phyloP scores from a whole-genome alignment of 2,113 vertebrate genomes.

The Glaucidium brasilianum region DNA sequence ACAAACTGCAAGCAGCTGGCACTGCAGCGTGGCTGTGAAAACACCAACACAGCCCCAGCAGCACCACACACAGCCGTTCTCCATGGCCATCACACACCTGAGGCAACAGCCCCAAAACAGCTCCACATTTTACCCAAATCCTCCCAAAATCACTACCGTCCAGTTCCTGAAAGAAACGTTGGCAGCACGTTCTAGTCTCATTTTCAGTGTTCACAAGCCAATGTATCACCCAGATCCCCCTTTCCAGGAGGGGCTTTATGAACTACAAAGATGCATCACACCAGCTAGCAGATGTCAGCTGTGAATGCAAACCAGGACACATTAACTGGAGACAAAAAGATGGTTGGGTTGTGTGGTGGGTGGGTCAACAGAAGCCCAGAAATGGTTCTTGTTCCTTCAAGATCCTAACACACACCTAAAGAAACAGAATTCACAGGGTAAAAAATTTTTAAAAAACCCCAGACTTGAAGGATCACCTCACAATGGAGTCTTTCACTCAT shows the following conservation, averaged over 20 bases:
- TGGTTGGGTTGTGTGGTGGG: not conserved
- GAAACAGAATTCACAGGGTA: not conserved
- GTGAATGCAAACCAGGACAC: too few relatives aligned
- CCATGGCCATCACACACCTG: rapidly evolving
- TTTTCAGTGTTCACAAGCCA: too few relatives aligned
- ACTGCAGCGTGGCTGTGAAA: too few relatives aligned
- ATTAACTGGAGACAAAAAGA: not conserved
- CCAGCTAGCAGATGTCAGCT: not conserved
- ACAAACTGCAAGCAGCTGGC: not conserved
- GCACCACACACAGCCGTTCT: not conserved
- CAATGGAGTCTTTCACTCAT: not conserved
- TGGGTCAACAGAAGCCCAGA: not conserved
- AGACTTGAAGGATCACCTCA: not conserved
- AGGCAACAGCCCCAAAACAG: rapidly evolving
- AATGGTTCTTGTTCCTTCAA: not conserved
- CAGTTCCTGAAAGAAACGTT: not conserved
- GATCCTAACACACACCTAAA: not conserved
- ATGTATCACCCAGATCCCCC: not conserved
- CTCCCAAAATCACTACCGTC: not conserved
- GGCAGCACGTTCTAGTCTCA: not conserved
- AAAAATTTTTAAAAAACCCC: not conserved
- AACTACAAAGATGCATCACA: rapidly evolving
- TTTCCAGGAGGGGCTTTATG: not conserved
- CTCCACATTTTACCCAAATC: too few relatives aligned
- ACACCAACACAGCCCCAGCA: rapidly evolving